A percentile compares a stretch with the other conserved stretches of the same genome.
Conservation (phyloP, 1,140 invertebrate genomes). For the Oedothorax gibbosus region DNA sequence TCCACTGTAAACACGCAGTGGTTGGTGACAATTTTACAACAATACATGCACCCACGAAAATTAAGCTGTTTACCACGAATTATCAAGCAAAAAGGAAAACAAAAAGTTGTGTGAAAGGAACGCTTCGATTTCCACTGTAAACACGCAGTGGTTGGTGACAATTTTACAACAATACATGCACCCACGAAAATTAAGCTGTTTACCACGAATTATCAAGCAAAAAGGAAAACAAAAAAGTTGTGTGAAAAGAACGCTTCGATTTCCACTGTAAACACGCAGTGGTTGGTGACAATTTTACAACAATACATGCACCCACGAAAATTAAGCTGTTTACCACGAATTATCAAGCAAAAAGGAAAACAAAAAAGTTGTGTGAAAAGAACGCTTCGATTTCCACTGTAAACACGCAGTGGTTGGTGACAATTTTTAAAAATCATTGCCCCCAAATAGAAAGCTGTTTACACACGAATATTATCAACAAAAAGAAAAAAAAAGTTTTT, state of each 20-base stretch:
- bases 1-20: constrained; percentile 6
- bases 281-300: not conserved
- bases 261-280: constrained; percentile 9
- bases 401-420: not conserved
- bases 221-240: too few relatives aligned
- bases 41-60: too few relatives aligned
- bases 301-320: too few relatives aligned
- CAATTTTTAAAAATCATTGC: constrained; percentile 32
- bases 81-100: too few relatives aligned
- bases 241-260: not conserved
- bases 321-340: too few relatives aligned
- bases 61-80: too few relatives aligned
- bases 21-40: constrained; percentile 2
- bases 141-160: not conserved
- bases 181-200: too few relatives aligned
- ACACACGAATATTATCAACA: too few relatives aligned
- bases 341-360: too few relatives aligned
- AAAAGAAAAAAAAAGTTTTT: too few relatives aligned
- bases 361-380: not conserved
- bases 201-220: too few relatives aligned
- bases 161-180: not conserved
- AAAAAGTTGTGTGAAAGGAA: not conserved
- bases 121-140: not conserved
- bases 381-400: not conserved
- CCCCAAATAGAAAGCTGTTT: too few relatives aligned